A percentile compares a stretch with the other conserved stretches of the same genome.
Conservation (phyloP, 2,113 vertebrate genomes). For the mouse (Mus musculus) region GRCm39 chr11:42519501-42520000, state of each 20-base stretch:
- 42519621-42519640: slow-evolving; percentile 30
- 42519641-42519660: neutral
- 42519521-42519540: neutral
- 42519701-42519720: neutral
- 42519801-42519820: neutral
- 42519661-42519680: neutral
- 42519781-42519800: neutral
- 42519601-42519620: neutral
- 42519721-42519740: neutral
- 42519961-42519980: slow-evolving; percentile 74
- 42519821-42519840: slow-evolving; percentile 60
- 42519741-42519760: slow-evolving; percentile 8
- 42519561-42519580: neutral
- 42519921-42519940: slow-evolving; percentile 61
- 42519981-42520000: slow-evolving; percentile 76
- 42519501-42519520: neutral
- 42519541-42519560: slow-evolving; percentile 25
- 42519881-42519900: slow-evolving; percentile 59
- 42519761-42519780: slow-evolving; percentile 35
- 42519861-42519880: slow-evolving; percentile 65
- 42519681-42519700: neutral
- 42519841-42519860: slow-evolving; percentile 66
- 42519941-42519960: slow-evolving; percentile 67
- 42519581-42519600: neutral
- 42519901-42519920: slow-evolving; percentile 73